Evolutionary conservation across 1,140 invertebrate genomes (phyloP), one percentile per base, ranked within the genome.

Genomic region (Drosophila repleta): DNA sequence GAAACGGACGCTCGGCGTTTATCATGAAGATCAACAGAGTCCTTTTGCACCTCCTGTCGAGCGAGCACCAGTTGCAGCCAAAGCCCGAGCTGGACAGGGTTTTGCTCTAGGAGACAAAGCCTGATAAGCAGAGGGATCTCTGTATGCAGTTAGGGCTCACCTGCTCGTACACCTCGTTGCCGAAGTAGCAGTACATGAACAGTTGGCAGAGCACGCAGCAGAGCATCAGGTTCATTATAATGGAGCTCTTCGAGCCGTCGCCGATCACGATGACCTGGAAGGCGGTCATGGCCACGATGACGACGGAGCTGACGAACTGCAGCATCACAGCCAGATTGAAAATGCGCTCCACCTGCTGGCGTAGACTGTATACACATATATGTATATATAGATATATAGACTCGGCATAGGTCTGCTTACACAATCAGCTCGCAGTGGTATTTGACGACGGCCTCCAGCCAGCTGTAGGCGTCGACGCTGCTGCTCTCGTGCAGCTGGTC

Each of bases 171-270:
- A 90, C 88, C 41, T 90, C 82, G 39, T 87, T 90, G 21, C 82
- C 88, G 41, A 87, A 87, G 76, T 76, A 90, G 45, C 89, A 90
- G 20, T 90, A 90, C 4, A 85, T 17, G 15, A 90, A 90, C 13
- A 90, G 53, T 43, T 90, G 72, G 1, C 67, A 84, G 21, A 90
- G 71, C 13, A 90, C 69, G 41, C 87, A 90, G 52, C 74, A 69
- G 5, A 79, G 68, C 43, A 90, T 63, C 0, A 81, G 77, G 51
- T 84, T 87, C 73, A 85, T 81, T 0, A 90, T 60, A 17, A 72
- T 26, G 1, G 74, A 67, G 26, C 77, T 87, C 45, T 74, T 74
- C 0, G 83, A 82, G 3, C 72, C 65, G 37, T 81, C 67, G 3
- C 72, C 58, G 4, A 76, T 65, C 6, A 73, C 65, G 15, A 76